phyloP scores from a whole-genome alignment of 2,888 invertebrate genomes.

The Eilema depressum region DNA sequence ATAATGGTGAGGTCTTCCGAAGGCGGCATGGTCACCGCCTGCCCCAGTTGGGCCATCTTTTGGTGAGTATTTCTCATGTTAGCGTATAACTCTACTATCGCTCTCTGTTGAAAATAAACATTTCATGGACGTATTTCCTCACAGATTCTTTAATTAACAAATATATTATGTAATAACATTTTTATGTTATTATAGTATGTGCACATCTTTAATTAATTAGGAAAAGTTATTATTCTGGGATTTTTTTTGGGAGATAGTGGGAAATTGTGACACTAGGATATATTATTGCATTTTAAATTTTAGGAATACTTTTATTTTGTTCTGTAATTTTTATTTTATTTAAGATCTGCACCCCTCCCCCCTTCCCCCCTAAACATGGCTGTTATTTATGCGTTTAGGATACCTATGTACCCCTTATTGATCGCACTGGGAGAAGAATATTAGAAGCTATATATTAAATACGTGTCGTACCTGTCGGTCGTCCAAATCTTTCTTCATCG shows the following conservation, averaged over 20 bases:
- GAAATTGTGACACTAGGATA: too few relatives aligned
- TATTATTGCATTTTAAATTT: too few relatives aligned
- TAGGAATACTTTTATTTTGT: too few relatives aligned
- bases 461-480: slow-evolving; percentile 67
- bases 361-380: too few relatives aligned
- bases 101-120: slow-evolving; percentile 57
- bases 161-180: too few relatives aligned
- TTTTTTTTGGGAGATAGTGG: not conserved
- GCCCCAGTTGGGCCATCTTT: slow-evolving; percentile 63
- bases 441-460: not conserved
- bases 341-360: too few relatives aligned
- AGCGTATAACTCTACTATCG: slow-evolving; percentile 69
- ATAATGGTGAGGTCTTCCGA: slow-evolving; percentile 72
- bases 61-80: slow-evolving; percentile 65
- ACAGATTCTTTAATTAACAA: not conserved
- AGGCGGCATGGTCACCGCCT: slow-evolving; percentile 62
- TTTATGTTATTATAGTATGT: too few relatives aligned
- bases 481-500: slow-evolving; percentile 70
- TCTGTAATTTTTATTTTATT: too few relatives aligned
- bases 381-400: too few relatives aligned
- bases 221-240: not conserved
- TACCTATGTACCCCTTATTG: too few relatives aligned
- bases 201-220: too few relatives aligned
- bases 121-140: not conserved
- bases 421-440: not conserved